These are phyloP conservation scores for Phyllostomus discolor DNA, from an alignment of 2,113 vertebrate genomes.

Conservation along the genomic window DNA sequence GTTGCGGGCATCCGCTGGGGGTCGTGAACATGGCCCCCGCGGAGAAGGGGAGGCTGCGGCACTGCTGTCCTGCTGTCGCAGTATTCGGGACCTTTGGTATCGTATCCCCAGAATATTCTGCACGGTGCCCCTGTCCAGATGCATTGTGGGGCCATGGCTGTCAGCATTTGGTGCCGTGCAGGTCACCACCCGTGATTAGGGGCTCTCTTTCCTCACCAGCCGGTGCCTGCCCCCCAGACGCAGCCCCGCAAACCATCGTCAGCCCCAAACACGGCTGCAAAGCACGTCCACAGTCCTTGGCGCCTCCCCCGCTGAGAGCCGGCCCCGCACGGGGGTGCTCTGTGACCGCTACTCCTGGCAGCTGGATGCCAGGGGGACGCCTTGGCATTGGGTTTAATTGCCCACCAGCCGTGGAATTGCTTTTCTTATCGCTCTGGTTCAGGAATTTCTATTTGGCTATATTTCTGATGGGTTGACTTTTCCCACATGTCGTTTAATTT, in stretches of 20 bases:
- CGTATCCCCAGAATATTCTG: background rate
- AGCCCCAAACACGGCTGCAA: background rate
- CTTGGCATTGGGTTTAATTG: constrained; percentile 19
- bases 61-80: background rate
- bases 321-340: background rate
- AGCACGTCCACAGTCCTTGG: background rate
- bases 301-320: background rate
- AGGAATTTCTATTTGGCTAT: constrained; percentile 29
- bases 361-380: background rate
- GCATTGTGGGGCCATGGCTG: background rate
- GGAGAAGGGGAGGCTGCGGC: background rate
- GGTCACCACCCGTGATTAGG: background rate
- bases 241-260: background rate
- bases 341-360: background rate
- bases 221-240: background rate
- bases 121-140: background rate
- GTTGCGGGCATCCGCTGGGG: background rate
- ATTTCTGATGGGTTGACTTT: constrained; percentile 43
- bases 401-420: background rate
- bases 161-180: background rate
- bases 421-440: constrained; percentile 31
- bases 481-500: constrained; percentile 32
- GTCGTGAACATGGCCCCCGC: background rate
- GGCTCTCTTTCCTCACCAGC: background rate
- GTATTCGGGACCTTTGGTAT: background rate